These are phyloP conservation scores for Drosophila setifemur DNA, from an alignment of 1,140 invertebrate genomes.

Conservation along the genomic window DNA sequence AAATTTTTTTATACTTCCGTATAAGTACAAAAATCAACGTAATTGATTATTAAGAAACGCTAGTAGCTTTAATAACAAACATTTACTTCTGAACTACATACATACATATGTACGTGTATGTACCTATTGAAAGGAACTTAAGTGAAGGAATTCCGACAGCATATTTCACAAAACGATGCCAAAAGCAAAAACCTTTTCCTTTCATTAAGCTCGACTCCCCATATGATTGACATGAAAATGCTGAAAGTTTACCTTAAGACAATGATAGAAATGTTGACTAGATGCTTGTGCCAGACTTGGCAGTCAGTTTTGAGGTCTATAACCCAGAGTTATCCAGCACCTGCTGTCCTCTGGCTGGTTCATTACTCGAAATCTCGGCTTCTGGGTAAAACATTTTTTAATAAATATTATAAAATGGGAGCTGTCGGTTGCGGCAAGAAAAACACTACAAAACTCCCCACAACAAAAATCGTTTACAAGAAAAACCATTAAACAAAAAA, in stretches of 20 bases:
- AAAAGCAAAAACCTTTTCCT: slow-evolving; percentile 27
- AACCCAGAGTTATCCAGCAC: slow-evolving; percentile 47
- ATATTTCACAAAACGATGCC: neutral
- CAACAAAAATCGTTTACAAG: slow-evolving; percentile 70
- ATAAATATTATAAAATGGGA: slow-evolving; percentile 78
- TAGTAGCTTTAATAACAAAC: neutral
- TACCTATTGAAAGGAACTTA: slow-evolving; percentile 1
- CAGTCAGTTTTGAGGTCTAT: slow-evolving; percentile 28
- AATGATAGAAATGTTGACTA: slow-evolving; percentile 67
- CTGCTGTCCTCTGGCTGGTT: slow-evolving; percentile 43
- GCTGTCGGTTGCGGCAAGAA: slow-evolving; percentile 29
- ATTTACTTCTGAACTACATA: neutral
- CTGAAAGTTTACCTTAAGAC: slow-evolving; percentile 80
- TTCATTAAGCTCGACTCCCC: slow-evolving; percentile 22
- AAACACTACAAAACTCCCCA: slow-evolving; percentile 17
- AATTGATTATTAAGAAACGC: too few species aligned
- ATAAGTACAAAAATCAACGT: too few species aligned
- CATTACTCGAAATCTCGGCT: slow-evolving; percentile 64
- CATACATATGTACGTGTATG: too few species aligned
- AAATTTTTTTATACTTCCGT: too few species aligned
- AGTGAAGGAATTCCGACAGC: neutral
- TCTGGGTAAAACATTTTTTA: slow-evolving; percentile 81
- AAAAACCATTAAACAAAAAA: slow-evolving; percentile 72
- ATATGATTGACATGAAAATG: slow-evolving; percentile 78
- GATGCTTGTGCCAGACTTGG: slow-evolving; percentile 10